A percentile compares a stretch with the other conserved stretches of the same genome.
Evolutionary conservation across 2,113 vertebrate genomes (phyloP).

Genomic region (Butorides virescens): DNA sequence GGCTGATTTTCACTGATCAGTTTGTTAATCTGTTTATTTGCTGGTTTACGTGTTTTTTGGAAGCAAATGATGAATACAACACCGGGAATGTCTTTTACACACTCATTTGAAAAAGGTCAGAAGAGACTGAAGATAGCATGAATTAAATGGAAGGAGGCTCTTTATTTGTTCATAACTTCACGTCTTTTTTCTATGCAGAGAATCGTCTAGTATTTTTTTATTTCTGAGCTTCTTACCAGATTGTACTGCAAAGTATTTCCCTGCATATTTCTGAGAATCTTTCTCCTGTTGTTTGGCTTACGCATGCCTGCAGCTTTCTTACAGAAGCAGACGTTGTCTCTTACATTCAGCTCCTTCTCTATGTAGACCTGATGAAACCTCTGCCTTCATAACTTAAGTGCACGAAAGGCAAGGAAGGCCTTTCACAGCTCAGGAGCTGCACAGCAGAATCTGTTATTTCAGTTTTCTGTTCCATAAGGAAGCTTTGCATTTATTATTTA

Average conservation of each 20-base stretch:
- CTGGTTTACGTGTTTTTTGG: background rate
- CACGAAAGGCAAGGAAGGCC: background rate
- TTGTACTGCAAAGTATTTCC: background rate
- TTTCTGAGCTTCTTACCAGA: background rate
- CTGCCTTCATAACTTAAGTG: background rate
- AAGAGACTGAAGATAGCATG: background rate
- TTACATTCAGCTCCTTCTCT: background rate
- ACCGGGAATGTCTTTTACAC: background rate
- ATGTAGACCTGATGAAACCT: background rate
- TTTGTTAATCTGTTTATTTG: background rate
- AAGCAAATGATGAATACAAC: background rate
- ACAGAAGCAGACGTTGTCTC: background rate
- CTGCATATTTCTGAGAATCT: background rate
- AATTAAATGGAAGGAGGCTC: background rate
- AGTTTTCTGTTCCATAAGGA: background rate
- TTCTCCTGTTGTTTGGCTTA: background rate
- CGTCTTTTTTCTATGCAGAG: background rate
- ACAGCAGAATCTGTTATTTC: background rate
- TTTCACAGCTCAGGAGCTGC: background rate
- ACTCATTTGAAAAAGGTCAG: background rate
- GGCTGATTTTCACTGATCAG: background rate
- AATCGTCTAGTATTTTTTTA: background rate
- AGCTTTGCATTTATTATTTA: background rate
- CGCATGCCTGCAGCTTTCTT: background rate
- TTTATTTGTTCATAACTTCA: background rate